Evolutionary conservation across 2,797 vertebrate species (phyloP).

Genomic region (Artibeus lituratus): DNA sequence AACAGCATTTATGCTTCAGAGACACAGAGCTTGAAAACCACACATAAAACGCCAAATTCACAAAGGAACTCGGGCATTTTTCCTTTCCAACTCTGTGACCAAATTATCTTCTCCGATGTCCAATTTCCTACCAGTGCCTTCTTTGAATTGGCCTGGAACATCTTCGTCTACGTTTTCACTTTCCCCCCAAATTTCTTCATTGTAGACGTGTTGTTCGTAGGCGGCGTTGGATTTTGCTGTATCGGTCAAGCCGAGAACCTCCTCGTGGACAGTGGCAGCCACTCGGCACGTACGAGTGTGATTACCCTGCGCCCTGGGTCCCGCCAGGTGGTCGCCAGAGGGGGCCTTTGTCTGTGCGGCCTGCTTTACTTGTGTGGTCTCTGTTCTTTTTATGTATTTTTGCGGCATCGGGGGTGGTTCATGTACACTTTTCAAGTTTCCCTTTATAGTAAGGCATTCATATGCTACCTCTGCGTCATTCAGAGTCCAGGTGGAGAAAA

Average conservation of each 20-base stretch:
- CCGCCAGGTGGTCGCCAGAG: neutral
- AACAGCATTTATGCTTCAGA: neutral
- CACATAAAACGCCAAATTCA: neutral
- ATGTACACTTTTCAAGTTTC: neutral
- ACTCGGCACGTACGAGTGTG: fast-evolving
- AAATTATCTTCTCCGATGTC: neutral
- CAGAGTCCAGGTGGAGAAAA: neutral
- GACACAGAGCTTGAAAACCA: neutral
- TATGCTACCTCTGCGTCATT: neutral
- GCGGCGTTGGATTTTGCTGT: neutral
- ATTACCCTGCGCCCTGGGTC: fast-evolving
- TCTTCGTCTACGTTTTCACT: neutral
- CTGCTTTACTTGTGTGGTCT: neutral
- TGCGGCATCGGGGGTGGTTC: neutral
- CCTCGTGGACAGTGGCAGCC: neutral
- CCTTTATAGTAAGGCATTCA: neutral
- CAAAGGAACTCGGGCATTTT: neutral
- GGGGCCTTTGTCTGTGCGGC: neutral
- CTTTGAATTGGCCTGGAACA: neutral
- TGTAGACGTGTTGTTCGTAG: neutral
- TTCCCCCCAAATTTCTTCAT: neutral
- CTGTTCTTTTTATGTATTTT: neutral
- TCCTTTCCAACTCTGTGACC: neutral
- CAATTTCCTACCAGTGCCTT: neutral
- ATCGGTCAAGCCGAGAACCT: neutral